Evolutionary conservation across 1,140 invertebrate genomes (phyloP).

Genomic region (Zaprionus nigranus): DNA sequence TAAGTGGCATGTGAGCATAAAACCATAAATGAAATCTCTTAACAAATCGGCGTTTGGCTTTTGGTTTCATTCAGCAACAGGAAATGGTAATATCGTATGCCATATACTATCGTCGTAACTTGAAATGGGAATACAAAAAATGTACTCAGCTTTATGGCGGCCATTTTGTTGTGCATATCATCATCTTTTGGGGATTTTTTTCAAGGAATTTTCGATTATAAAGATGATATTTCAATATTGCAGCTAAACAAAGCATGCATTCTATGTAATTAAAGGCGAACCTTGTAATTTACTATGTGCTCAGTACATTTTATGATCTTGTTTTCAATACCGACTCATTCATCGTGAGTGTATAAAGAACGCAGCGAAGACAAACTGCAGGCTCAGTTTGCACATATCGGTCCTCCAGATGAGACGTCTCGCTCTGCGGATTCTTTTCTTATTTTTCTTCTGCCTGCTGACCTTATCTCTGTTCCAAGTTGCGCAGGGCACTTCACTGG

Average conservation of each 20-base stretch:
- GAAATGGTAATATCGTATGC: slow-evolving; percentile 9
- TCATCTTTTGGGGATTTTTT: neutral
- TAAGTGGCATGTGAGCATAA: slow-evolving; percentile 75
- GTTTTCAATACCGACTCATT: too few species aligned
- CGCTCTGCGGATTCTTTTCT: neutral
- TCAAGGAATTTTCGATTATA: neutral
- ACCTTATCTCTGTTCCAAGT: neutral
- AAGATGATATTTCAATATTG: neutral
- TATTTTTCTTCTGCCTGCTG: neutral
- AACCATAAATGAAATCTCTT: slow-evolving; percentile 78
- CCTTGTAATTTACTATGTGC: neutral
- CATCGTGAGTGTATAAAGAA: neutral
- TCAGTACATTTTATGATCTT: neutral
- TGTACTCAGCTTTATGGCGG: neutral
- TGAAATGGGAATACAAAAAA: neutral
- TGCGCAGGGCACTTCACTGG: neutral
- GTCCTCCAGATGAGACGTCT: neutral
- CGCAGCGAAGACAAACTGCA: neutral
- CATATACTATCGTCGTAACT: neutral
- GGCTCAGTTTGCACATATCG: neutral
- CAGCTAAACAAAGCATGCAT: neutral
- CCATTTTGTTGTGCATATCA: neutral
- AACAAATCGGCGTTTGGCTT: slow-evolving; percentile 55
- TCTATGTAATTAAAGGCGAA: neutral
- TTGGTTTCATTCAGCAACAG: slow-evolving; percentile 34